Base-by-base conservation (phyloP, 2,888 invertebrate genomes). In the Leptura quadrifasciata region DNA sequence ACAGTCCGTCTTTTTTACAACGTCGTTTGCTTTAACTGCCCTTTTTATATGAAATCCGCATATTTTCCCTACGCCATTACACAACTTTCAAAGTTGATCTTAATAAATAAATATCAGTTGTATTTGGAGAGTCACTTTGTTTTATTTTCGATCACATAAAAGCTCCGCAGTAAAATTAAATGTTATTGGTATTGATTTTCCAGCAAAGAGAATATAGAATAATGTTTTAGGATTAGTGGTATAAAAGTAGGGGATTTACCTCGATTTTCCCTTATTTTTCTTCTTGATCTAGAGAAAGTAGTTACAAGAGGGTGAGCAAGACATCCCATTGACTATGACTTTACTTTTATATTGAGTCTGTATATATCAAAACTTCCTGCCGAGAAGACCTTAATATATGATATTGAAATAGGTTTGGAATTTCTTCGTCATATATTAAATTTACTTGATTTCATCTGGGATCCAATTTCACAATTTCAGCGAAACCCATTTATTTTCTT, bases 111-210 rank as follows among this genome's bases (percentile, higher is more conserved):
- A 47, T 47, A 47, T 47, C 47, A 17, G n/a, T 47, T 47, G 47
- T 47, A 47, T 15, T 47, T n/a, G n/a, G n/a, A 57, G 21, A 57
- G 21, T 15, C 20, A 21, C 57, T 57, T 57, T 57, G 21, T 20
- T 21, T 20, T 20, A 52, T 17, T 20, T 54, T 65, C 65, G 15
- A 65, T 65, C 65, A 24, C 24, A 21, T 52, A 65, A 65, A 65
- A 52, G 65, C 65, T 52, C 24, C 39, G 57, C 69, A 70, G 57
- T 75, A 75, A 71, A 61, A 64, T 63, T 75, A 64, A 75, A 71
- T 47, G 71, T 71, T 75, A 75, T 75, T 65, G 65, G 39, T 75
- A 75, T 75, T 61, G 75, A 75, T 75, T 75, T 75, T 35, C 35
- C 47, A 35, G 15, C 65, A 52, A 63, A 39, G 47, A 52, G 75